Conservation (phyloP, 2,888 invertebrate genomes). For the Heliconius ethilla region DNA sequence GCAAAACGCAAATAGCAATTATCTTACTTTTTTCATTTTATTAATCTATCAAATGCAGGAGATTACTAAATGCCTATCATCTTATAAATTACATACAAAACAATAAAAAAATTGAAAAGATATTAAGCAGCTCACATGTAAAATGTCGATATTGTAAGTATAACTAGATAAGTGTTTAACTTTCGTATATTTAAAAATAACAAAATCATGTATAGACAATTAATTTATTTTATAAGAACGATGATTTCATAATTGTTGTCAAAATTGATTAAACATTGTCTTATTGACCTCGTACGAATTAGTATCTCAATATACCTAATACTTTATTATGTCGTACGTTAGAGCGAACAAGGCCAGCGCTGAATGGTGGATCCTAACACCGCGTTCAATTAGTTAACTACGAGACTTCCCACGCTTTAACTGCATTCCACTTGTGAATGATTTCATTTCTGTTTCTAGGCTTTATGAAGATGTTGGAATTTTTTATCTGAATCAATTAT, state of each 20-base stretch:
- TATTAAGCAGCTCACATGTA: not conserved
- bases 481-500: constrained; percentile 10
- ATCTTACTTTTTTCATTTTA: not conserved
- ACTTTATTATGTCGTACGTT: constrained; percentile 56
- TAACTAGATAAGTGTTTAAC: not conserved
- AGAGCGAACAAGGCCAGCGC: constrained; percentile 60
- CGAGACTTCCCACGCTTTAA: constrained; percentile 70
- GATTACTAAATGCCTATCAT: no score
- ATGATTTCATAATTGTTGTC: constrained; percentile 5
- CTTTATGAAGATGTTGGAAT: constrained; percentile 24
- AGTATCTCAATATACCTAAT: constrained; percentile 37
- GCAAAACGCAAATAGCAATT: not conserved
- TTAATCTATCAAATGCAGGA: no score
- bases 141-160: no score
- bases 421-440: constrained; percentile 50
- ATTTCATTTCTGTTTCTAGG: constrained; percentile 48
- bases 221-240: not conserved
- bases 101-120: not conserved
- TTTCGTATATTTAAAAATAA: no score
- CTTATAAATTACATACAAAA: no score
- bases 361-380: constrained; percentile 56
- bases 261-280: constrained; percentile 37
- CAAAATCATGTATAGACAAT: not conserved
- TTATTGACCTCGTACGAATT: constrained; percentile 34
- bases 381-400: constrained; percentile 71